Evolutionary conservation across 2,888 invertebrate genomes (phyloP), one percentile per base, ranked within the genome.

Genomic region (Cephalotes varians): DNA sequence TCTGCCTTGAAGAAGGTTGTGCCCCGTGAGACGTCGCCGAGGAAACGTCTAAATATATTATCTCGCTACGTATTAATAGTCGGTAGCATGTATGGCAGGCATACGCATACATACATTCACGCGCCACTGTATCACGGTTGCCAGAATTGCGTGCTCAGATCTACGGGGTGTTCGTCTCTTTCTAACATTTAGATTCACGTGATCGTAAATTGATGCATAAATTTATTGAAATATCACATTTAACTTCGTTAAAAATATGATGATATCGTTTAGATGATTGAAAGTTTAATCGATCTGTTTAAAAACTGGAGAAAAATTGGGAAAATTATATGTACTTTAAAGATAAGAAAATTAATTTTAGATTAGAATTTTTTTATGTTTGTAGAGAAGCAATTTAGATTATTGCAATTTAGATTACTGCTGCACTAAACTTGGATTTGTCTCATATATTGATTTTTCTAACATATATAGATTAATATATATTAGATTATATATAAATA

Each of bases 31-130:
- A 72, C 79, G 82, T 83, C 80, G 85, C 54, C 82, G 86, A 88
- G 74, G 82, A 86, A 87, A 85, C 69, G 83, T 87, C 87, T 89
- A 88, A 87, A 89, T 86, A 88, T 89, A 85, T 83, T 85, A 87
- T 86, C 86, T 86, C 65, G 58, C 77, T 69, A 85, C 62, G 85
- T 88, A 88, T 90, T 86, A 87, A 85, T 88, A 90, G 88, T 82
- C 76, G 76, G 62, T 69, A 65, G 64, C 76, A 51, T 54, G 83
- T 73, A 37, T 47, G 81, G 67, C 62, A 31, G 47, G 10, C 44
- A 12, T 51, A 62, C 83, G 44, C 37, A n/a, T 44, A 40, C 51
- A 60, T 44, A 40, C 28, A 44, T 37, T 21, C 31, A 10, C 18
- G 15, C 6, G 62, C 2, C 12, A 37, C 21, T 7, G 37, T 25